Base-by-base conservation (phyloP, 2,113 vertebrate genomes). In the Rhombomys opimus region DNA sequence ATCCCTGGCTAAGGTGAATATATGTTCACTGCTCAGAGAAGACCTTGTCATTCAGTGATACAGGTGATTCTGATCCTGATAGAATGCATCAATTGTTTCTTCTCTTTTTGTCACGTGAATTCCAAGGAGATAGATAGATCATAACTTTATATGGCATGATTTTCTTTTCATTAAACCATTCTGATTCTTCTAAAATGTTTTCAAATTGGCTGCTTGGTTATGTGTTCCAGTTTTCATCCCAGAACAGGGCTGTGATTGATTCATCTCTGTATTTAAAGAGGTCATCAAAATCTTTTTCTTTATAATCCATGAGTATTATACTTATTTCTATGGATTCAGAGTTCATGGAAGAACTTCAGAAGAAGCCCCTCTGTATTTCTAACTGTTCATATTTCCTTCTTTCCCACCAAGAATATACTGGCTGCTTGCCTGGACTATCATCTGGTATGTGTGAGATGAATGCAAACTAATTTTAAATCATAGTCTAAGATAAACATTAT, bases 391-490 rank as follows among this genome's bases (percentile, higher is more conserved):
- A 63, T 91, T 95, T 81, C 30, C 85, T 87, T 86, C 54, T 95
- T 82, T 90, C n/a, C 61, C 22, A 80, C 10, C 32, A 96, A 94
- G 72, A 91, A 91, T 70, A 50, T 52, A 89, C 91, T 94, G 80
- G 61, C 78, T 93, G 50, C 63, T 91, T 95, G 46, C 96, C 77
- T 94, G 70, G 59, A n/a, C 88, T 87, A 76, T 96, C 87, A 67
- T 65, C 67, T 93, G 68, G 27, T 91, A 27, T 76, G 41, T 82
- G 61, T 72, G 70, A 92, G 85, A 80, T 61, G 41, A 96, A 93
- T 73, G 32, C 68, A 87, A 88, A 54, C 32, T 93, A 32, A 94
- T 94, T 97, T 90, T 78, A 73, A 94, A 76, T 94, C 50, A 75
- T 61, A 95, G 76, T 27, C 14, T 75, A 93, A 92, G 65, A 84